phyloP scores from a whole-genome alignment of 1,140 invertebrate genomes.

The Aricia agestis region DNA sequence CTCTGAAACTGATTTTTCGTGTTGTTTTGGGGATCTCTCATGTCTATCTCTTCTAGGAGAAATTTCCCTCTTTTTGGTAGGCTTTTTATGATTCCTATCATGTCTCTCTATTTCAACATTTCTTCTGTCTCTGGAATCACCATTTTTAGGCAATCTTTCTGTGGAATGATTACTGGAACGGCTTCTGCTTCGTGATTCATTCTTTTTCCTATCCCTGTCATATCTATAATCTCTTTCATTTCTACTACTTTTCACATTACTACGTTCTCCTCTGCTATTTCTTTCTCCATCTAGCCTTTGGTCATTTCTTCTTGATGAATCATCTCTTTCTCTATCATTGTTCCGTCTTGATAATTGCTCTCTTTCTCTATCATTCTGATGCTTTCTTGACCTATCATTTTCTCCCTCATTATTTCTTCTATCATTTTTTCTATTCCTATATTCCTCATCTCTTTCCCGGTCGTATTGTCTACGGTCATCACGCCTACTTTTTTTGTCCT shows the following conservation, averaged over 20 bases:
- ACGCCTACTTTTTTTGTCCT: slow-evolving; percentile 20
- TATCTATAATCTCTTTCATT: slow-evolving; percentile 28
- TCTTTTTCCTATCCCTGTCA: slow-evolving; percentile 25
- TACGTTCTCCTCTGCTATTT: slow-evolving; percentile 18
- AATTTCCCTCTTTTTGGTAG: not conserved
- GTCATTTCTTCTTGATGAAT: not conserved
- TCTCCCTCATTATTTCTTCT: slow-evolving; percentile 16
- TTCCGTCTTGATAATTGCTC: not conserved
- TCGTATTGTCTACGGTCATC: slow-evolving; percentile 27
- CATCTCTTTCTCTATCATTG: slow-evolving; percentile 21
- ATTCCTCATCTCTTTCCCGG: slow-evolving; percentile 27
- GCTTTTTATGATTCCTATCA: slow-evolving; percentile 11
- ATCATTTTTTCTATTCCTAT: slow-evolving; percentile 17
- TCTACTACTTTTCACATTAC: slow-evolving; percentile 22
- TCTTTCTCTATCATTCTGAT: slow-evolving; percentile 22
- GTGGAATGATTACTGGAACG: slow-evolving; percentile 22
- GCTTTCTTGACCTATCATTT: not conserved
- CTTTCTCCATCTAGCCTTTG: slow-evolving; percentile 10
- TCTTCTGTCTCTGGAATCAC: slow-evolving; percentile 19
- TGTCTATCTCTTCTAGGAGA: slow-evolving; percentile 13
- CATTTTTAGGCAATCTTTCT: slow-evolving; percentile 21
- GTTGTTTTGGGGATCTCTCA: slow-evolving; percentile 5
- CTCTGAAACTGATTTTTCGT: slow-evolving; percentile 13
- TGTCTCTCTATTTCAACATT: slow-evolving; percentile 16
- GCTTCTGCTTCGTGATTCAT: slow-evolving; percentile 29